Evolutionary conservation across 2,113 vertebrate genomes (phyloP).

Genomic region (Athene noctua): DNA sequence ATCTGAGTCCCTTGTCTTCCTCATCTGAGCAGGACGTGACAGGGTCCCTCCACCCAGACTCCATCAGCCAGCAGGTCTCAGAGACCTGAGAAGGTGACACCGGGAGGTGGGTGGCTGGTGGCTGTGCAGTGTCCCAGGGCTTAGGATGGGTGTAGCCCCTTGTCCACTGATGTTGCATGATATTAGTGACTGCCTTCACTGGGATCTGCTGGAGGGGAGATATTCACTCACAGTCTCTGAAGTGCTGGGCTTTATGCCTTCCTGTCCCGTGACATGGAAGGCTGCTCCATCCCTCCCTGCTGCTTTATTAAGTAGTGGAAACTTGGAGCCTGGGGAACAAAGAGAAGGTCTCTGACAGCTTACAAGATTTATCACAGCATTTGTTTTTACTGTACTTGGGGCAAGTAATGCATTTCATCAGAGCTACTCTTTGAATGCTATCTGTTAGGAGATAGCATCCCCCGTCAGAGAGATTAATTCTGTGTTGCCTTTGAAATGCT

Average conservation of each 20-base stretch:
- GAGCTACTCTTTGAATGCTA: neutral
- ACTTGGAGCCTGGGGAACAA: neutral
- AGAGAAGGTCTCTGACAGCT: neutral
- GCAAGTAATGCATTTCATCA: neutral
- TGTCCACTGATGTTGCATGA: accelerated
- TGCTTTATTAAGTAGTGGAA: slow-evolving; percentile 36
- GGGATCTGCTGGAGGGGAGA: neutral
- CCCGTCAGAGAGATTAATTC: neutral
- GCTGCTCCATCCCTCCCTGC: neutral
- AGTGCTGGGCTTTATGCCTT: neutral
- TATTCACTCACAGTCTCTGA: neutral
- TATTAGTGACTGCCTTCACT: neutral
- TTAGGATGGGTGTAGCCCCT: neutral
- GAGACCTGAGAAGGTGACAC: neutral
- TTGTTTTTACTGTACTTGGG: slow-evolving; percentile 10
- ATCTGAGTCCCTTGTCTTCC: too few species aligned
- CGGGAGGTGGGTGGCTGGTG: neutral
- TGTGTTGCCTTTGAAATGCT: neutral
- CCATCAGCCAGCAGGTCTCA: neutral
- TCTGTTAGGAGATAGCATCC: neutral
- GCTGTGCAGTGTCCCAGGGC: neutral
- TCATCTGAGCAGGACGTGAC: too few species aligned
- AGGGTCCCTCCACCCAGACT: neutral
- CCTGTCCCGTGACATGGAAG: accelerated
- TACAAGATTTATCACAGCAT: neutral